phyloP scores from a whole-genome alignment of 2,888 invertebrate species.

The Deilephila porcellus region DNA sequence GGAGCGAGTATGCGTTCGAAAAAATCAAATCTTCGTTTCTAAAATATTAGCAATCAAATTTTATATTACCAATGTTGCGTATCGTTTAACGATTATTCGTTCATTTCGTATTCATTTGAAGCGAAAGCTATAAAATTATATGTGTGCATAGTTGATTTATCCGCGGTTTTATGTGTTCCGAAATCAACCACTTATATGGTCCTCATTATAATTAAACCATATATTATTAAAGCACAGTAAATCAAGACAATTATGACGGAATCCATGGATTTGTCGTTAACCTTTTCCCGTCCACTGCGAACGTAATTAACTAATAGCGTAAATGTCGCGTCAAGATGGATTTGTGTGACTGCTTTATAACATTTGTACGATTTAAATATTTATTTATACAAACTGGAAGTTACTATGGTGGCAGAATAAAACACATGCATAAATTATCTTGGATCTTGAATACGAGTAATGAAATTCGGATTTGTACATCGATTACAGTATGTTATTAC shows the following conservation, averaged over 20 bases:
- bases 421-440: neutral
- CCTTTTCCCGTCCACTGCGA: slow-evolving; percentile 13
- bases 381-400: neutral
- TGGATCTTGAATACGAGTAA: neutral
- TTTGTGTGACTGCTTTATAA: slow-evolving; percentile 17
- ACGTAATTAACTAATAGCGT: slow-evolving; percentile 16
- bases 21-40: too few species aligned
- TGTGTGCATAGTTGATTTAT: neutral
- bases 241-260: slow-evolving; percentile 7
- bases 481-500: neutral
- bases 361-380: neutral
- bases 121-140: neutral
- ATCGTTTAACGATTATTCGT: neutral
- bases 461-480: neutral
- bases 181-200: neutral
- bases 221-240: neutral
- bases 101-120: neutral
- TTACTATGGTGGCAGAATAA: neutral
- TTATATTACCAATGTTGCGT: neutral
- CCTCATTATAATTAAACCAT: slow-evolving; percentile 1
- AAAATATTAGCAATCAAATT: neutral
- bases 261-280: slow-evolving; percentile 12
- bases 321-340: slow-evolving; percentile 17
- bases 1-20: too few species aligned
- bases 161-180: neutral